Conservation (phyloP, 2,797 vertebrate species). For the Cuniculus paca region DNA sequence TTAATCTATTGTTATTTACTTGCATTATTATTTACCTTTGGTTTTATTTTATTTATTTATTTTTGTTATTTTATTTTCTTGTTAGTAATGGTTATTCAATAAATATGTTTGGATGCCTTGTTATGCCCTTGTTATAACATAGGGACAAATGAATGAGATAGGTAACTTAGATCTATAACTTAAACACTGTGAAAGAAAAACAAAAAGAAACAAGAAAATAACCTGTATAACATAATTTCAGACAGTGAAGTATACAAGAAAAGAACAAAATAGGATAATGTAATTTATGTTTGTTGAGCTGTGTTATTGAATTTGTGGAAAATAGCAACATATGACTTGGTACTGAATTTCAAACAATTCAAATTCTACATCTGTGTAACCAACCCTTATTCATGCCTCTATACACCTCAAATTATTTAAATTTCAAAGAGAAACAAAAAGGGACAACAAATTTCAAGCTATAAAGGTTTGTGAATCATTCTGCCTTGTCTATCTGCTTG, state of each 20-base stretch:
- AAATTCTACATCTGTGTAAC: not conserved
- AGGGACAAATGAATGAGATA: not conserved
- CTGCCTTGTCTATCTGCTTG: not conserved
- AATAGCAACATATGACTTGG: slow-evolving; percentile 17
- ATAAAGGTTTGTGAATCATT: slow-evolving; percentile 15
- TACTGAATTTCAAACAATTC: slow-evolving; percentile 45
- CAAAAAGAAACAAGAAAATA: not conserved
- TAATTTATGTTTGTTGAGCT: slow-evolving; percentile 16
- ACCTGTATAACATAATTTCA: slow-evolving; percentile 24
- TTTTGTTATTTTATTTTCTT: not conserved
- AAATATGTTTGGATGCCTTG: not conserved
- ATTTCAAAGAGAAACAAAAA: slow-evolving; percentile 61
- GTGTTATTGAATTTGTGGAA: slow-evolving; percentile 45
- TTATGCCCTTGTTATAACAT: not conserved
- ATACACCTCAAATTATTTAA: slow-evolving; percentile 51
- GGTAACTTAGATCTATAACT: not conserved
- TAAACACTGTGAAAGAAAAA: not conserved
- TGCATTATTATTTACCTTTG: not conserved
- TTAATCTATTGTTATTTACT: slow-evolving; percentile 4
- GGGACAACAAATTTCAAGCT: slow-evolving; percentile 59
- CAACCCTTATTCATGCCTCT: not conserved
- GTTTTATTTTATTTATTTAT: not conserved
- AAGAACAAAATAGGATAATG: slow-evolving; percentile 6
- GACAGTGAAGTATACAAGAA: not conserved
- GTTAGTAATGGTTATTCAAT: not conserved